These are phyloP conservation scores for Hymenopus coronatus DNA, from an alignment of 2,888 invertebrate species.

Conservation along the genomic window DNA sequence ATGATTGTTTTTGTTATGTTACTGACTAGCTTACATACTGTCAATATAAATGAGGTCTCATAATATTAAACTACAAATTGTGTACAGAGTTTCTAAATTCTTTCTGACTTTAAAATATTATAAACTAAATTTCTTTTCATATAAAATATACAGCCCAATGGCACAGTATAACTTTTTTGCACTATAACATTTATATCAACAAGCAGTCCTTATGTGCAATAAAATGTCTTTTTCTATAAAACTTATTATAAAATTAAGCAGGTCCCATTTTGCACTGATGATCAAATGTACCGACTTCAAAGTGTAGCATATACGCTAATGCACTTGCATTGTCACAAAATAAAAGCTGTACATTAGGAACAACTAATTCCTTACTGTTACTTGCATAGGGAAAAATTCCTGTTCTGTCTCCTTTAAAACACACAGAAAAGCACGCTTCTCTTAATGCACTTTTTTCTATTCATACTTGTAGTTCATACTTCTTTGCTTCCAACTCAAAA, in stretches of 20 bases:
- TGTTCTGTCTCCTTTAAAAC: too few species aligned
- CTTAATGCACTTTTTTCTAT: too few species aligned
- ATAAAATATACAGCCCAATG: slow-evolving; percentile 31
- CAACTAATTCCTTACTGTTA: not conserved
- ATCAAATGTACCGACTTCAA: not conserved
- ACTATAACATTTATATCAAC: slow-evolving; percentile 11
- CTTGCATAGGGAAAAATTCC: too few species aligned
- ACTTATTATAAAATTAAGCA: not conserved
- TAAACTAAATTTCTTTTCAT: slow-evolving; percentile 15
- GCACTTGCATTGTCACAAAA: not conserved
- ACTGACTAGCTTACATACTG: not conserved
- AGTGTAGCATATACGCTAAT: not conserved
- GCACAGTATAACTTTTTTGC: slow-evolving; percentile 30
- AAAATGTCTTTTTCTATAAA: not conserved
- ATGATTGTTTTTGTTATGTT: not conserved
- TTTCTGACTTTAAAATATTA: slow-evolving; percentile 5
- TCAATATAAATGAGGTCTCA: not conserved
- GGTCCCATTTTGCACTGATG: not conserved
- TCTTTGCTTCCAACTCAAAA: too few species aligned
- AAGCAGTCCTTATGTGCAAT: not conserved
- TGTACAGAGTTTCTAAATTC: not conserved
- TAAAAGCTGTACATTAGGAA: not conserved
- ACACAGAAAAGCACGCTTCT: too few species aligned
- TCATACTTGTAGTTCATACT: too few species aligned
- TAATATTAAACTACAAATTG: not conserved